Percentiles rank a stretch among this genome's conserved stretches.
Evolutionary conservation across 2,888 invertebrate species (phyloP).

Genomic region (Oxyscelio sp.): DNA sequence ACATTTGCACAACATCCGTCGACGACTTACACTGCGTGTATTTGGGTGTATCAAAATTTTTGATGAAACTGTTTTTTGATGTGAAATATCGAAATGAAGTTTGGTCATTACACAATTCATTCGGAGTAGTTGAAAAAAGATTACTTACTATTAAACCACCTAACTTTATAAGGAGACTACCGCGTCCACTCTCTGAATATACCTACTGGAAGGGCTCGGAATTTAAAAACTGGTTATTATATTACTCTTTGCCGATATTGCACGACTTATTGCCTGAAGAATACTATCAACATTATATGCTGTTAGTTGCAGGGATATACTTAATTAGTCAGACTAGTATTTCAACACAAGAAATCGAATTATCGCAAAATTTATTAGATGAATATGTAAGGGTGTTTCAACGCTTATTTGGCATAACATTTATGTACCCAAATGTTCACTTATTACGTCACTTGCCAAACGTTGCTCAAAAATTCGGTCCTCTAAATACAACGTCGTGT

Average conservation of each 20-base stretch:
- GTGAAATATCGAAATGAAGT: background rate
- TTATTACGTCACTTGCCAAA: background rate
- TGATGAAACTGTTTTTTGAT: background rate
- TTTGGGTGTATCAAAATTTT: too few species aligned
- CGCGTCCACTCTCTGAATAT: too few species aligned
- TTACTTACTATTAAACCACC: too few species aligned
- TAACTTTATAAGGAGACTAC: too few species aligned
- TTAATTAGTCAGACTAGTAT: background rate
- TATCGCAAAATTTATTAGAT: background rate
- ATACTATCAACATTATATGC: background rate
- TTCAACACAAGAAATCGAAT: background rate
- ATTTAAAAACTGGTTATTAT: background rate
- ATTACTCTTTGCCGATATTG: background rate
- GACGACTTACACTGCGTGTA: too few species aligned
- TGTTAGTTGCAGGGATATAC: background rate
- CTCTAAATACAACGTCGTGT: too few species aligned
- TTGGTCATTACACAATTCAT: background rate
- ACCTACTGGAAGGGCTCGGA: background rate
- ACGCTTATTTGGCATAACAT: background rate
- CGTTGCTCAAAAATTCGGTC: background rate
- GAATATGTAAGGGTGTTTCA: background rate
- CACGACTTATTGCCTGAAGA: background rate
- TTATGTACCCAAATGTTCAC: conserved; percentile 4
- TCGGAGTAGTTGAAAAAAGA: too few species aligned
- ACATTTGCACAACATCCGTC: background rate